Base-by-base conservation (phyloP, 2,888 invertebrate species). In the Dione vanillae region DNA sequence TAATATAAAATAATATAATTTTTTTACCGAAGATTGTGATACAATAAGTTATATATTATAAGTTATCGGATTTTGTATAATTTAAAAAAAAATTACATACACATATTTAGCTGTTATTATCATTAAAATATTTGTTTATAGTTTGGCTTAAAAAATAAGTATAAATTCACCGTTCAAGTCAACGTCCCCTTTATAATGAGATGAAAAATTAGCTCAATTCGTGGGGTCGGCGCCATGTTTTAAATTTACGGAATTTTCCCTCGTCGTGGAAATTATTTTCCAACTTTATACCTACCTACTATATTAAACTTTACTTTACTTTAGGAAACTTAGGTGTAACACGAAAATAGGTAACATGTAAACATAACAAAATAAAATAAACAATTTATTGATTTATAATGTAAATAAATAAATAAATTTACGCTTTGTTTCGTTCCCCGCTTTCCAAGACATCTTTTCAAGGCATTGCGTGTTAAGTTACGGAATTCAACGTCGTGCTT, bases 201-300 rank as follows among this genome's bases (percentile, higher is more conserved):
- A 58, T 52, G 66, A 69, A 65, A 69, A 69, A 69, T 65, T 65
- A 69, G 64, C 49, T 58, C 69, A 56, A 58, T 67, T 47, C 54
- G 54, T 54, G 58, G 56, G 66, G 66, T 47, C 45, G 66, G 43
- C 56, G 66, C 58, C 66, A 47, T 58, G 54, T 58, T 56, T 67
- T 45, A 67, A 66, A 67, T 52, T 67, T 67, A 41, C 40, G 65
- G 51, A 52, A 37, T 65, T 65, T 52, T 40, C 65, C 51, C 20
- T 65, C 43, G 11, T 47, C 65, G n/a, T 14, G 41, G 65, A 52
- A 65, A 65, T 41, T 52, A 40, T 52, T 52, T 51, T 51, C 27
- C 52, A 52, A 41, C 51, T 20, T 2, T 20, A 65, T 40, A 41
- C 51, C 35, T 62, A 62, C 10, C n/a, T 62, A 12, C 11, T 37